These are phyloP conservation scores for Diloba caeruleocephala DNA, from an alignment of 2,888 invertebrate genomes.

Conservation along the genomic window DNA sequence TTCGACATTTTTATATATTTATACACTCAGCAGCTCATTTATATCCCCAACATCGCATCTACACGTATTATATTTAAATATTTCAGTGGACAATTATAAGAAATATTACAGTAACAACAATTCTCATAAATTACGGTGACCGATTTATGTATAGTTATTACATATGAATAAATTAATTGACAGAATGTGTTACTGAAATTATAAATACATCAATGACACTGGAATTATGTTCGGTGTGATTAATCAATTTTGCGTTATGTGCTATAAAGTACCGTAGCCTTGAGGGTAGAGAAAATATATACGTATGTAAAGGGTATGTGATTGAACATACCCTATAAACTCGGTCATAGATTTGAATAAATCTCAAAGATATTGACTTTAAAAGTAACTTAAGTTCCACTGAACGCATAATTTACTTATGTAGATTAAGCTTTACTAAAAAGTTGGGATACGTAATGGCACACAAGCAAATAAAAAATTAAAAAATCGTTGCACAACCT, in stretches of 20 bases:
- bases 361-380: no score
- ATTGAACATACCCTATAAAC: no score
- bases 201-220: conserved; percentile 53
- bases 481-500: conserved; percentile 78
- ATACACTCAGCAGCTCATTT: conserved; percentile 51
- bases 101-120: conserved; percentile 35
- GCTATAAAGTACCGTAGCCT: background rate
- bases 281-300: background rate
- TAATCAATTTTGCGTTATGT: conserved; percentile 12
- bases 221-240: conserved; percentile 23
- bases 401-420: conserved; percentile 19
- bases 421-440: conserved; percentile 14
- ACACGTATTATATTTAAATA: conserved; percentile 26
- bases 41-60: conserved; percentile 44
- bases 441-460: conserved; percentile 51
- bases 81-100: conserved; percentile 37
- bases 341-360: no score
- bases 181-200: conserved; percentile 51
- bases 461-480: conserved; percentile 41
- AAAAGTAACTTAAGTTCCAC: no score
- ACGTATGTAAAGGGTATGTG: no score
- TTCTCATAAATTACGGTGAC: conserved; percentile 36
- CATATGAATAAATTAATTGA: conserved; percentile 69
- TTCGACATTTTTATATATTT: conserved; percentile 53
- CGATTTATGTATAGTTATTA: conserved; percentile 29